These are phyloP conservation scores for Pseudomyrmex sp. DNA, from an alignment of 1,140 invertebrate species.

Conservation along the genomic window DNA sequence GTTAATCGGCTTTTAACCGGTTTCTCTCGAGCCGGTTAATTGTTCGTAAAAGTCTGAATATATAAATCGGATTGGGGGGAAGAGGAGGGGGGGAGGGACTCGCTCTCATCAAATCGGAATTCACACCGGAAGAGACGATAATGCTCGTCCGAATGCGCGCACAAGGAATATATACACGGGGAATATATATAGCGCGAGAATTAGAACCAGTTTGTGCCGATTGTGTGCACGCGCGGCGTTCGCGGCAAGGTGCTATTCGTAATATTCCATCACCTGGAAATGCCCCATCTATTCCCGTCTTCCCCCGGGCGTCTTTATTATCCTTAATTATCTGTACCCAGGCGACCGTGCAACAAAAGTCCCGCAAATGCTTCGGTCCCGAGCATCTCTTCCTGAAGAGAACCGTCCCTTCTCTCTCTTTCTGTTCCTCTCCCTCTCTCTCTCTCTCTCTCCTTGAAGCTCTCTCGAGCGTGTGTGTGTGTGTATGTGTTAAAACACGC, in stretches of 20 bases:
- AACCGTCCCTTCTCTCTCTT: not conserved
- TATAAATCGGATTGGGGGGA: no score
- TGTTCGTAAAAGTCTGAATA: no score
- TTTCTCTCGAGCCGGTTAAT: no score
- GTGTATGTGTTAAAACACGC: constrained; percentile 20
- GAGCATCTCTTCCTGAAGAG: constrained; percentile 40
- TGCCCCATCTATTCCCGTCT: constrained; percentile 71
- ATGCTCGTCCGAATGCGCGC: not conserved
- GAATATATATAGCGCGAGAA: constrained; percentile 31
- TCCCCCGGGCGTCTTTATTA: constrained; percentile 71
- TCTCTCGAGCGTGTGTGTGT: constrained; percentile 32
- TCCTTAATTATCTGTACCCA: constrained; percentile 73
- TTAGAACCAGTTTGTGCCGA: constrained; percentile 66
- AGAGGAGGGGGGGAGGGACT: not conserved
- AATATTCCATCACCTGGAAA: constrained; percentile 74
- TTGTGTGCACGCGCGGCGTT: constrained; percentile 50
- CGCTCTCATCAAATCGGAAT: not conserved
- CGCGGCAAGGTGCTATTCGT: constrained; percentile 69
- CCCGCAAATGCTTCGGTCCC: constrained; percentile 40
- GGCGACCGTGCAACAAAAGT: constrained; percentile 69
- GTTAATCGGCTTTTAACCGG: no score
- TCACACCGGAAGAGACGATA: not conserved
- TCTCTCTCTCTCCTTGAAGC: constrained; percentile 29
- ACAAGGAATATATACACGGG: not conserved
- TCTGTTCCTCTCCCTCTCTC: not conserved